Evolutionary conservation across 2,113 vertebrate genomes (phyloP), one percentile per base, ranked within the genome.

Genomic region (Clarias macrocephalus): DNA sequence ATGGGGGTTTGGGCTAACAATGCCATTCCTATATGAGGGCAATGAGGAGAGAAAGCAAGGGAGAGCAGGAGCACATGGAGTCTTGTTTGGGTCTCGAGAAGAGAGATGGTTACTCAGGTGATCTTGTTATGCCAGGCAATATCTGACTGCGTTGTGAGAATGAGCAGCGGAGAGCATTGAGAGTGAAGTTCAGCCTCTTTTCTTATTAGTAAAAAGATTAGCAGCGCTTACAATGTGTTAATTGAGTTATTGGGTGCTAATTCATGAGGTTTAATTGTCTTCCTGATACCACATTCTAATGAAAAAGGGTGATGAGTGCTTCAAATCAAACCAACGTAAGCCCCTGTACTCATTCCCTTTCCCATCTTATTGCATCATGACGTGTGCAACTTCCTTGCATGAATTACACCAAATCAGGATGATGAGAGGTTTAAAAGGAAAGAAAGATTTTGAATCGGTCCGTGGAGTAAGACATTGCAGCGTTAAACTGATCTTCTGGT

Each of bases 1-100:
- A 42, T 87, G 48, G 86, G 89, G 88, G 92, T 91, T 89, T 82
- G 68, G 87, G 79, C 86, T 90, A 88, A 91, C 86, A 91, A 85
- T 88, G 88, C 86, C 86, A 84, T 89, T 89, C 80, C 75, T 76
- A 89, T 87, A 80, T 79, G 48, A 86, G 82, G 84, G 70, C 62
- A 79, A 73, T 82, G 65, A 81, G 63, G 57, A 86, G 65, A 70
- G 85, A 83, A 81, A 70, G 87, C 66, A 80, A 89, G 23, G 59
- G 79, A 86, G 57, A 75, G 33, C 48, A 68, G 54, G 42, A 59
- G 54, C 23, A 79, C 56, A 59, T 85, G 13, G 33, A 25, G 57
- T 42, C 57, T 25, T 81, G 79, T 81, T 81, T n/a, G 30, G 72
- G 28, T 63, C 21, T n/a, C 76, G 57, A 18, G 72, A 76, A 85